These are phyloP conservation scores for Holotrichia oblita DNA, from an alignment of 1,140 invertebrate species.

Conservation along the genomic window DNA sequence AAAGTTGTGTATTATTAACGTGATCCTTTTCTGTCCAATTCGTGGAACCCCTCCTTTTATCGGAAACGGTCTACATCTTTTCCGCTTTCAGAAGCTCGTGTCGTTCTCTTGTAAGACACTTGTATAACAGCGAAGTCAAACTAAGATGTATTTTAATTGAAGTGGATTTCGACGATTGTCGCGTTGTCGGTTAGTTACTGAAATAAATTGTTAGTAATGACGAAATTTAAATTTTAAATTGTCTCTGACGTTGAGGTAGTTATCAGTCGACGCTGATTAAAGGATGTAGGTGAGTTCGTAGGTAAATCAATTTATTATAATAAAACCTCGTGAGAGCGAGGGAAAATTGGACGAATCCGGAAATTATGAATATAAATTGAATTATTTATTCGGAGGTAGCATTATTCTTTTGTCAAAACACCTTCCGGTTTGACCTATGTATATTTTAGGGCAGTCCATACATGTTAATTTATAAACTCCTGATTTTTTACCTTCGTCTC, in stretches of 20 bases:
- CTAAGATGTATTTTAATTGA: slow-evolving; percentile 19
- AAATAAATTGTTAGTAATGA: slow-evolving; percentile 29
- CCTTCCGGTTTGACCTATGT: too few species aligned
- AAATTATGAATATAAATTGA: too few species aligned
- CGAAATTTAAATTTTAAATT: slow-evolving; percentile 26
- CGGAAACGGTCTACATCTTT: slow-evolving; percentile 25
- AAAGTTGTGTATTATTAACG: slow-evolving; percentile 34
- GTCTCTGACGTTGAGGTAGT: not conserved
- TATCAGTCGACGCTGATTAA: slow-evolving; percentile 2
- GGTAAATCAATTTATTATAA: not conserved
- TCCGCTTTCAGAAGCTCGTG: not conserved
- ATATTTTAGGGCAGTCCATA: too few species aligned
- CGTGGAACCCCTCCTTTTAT: not conserved
- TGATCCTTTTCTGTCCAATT: not conserved
- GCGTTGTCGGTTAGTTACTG: not conserved
- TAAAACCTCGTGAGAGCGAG: too few species aligned
- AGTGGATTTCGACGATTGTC: slow-evolving; percentile 16
- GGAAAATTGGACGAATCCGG: too few species aligned
- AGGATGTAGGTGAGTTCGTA: not conserved
- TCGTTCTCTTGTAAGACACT: not conserved
- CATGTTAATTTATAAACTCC: too few species aligned
- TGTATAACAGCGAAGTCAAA: not conserved
- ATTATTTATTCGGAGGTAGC: too few species aligned
- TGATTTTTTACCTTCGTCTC: too few species aligned
- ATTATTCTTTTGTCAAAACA: too few species aligned